These are phyloP conservation scores for Catalaphyllia jardinei DNA, from an alignment of 64 coral and sea anemone genomes.

Conservation along the genomic window DNA sequence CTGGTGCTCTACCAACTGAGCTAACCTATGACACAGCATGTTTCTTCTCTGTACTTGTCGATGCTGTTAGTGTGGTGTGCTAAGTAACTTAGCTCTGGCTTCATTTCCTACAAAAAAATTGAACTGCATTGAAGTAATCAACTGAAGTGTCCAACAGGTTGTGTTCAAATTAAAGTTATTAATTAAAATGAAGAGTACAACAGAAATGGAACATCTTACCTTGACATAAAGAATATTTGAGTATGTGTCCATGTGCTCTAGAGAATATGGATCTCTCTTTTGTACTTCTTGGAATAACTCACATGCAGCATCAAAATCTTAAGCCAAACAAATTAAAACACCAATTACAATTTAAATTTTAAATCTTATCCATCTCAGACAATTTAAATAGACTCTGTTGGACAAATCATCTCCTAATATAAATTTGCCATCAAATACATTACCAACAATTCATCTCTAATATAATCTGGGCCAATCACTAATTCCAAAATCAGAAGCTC, in stretches of 20 bases:
- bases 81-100: slow-evolving; percentile 91
- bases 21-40: slow-evolving; percentile 96
- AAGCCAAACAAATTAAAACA: slow-evolving; percentile 5
- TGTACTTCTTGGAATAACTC: slow-evolving; percentile 84
- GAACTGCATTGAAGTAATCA: no score
- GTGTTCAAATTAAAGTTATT: no score
- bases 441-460: no score
- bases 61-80: slow-evolving; percentile 87
- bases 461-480: no score
- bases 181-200: neutral
- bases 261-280: slow-evolving; percentile 84
- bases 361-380: no score
- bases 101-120: slow-evolving; percentile 77
- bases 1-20: no score
- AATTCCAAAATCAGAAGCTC: no score
- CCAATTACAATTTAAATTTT: neutral
- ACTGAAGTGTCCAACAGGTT: no score
- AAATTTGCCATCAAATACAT: no score
- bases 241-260: slow-evolving; percentile 90
- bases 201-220: slow-evolving; percentile 28
- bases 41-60: slow-evolving; percentile 97
- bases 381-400: no score
- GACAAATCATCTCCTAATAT: no score
- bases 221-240: slow-evolving; percentile 98
- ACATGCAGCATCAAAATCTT: slow-evolving; percentile 91